Base-by-base conservation (phyloP, 2,797 vertebrate species). In the Apogon hyalosoma region DNA sequence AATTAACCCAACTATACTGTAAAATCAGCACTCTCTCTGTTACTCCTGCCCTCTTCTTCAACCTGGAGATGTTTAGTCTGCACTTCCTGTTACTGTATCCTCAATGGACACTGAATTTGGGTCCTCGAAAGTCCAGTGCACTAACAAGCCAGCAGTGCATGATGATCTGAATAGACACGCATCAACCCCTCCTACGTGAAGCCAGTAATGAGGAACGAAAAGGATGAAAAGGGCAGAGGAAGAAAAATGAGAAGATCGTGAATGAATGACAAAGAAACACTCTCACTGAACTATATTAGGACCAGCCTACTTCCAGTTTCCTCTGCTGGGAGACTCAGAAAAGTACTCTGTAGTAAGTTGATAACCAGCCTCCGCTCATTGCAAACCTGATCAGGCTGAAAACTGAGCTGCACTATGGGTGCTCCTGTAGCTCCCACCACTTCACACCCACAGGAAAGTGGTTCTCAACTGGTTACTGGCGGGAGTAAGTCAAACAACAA, bases 381-480 rank as follows among this genome's bases (percentile, higher is more conserved):
- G 36, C 3, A 6, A 52, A 38, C 38, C 43, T n/a, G 49, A 67
- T 80, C 33, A 11, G 21, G 47, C 18, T 50, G 61, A 42, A 75
- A 60, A 41, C 7, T 31, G 49, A 71, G 66, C 73, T 41, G 7
- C 48, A 8, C 45, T 49, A 11, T 69, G 52, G 67, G 52, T 38
- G 56, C 65, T 51, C 47, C 54, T 31, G 55, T 9, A 49, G 47
- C 69, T 67, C 40, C 67, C 54, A 60, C 78, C 80, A 65, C 69
- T 75, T 86, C 77, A 66, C 69, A 59, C 60, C 49, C 62, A 64
- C 75, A 45, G 72, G 77, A 64, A 87, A 84, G 84, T 86, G 85
- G 78, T 76, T 87, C 72, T 82, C 61, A 40, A 55, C 79, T 80
- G 69, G 80, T 77, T 85, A 68, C 64, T 87, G 84, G 83, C 50